These are phyloP conservation scores for Sialia sialis DNA, from an alignment of 2,113 vertebrate genomes.

Conservation along the genomic window DNA sequence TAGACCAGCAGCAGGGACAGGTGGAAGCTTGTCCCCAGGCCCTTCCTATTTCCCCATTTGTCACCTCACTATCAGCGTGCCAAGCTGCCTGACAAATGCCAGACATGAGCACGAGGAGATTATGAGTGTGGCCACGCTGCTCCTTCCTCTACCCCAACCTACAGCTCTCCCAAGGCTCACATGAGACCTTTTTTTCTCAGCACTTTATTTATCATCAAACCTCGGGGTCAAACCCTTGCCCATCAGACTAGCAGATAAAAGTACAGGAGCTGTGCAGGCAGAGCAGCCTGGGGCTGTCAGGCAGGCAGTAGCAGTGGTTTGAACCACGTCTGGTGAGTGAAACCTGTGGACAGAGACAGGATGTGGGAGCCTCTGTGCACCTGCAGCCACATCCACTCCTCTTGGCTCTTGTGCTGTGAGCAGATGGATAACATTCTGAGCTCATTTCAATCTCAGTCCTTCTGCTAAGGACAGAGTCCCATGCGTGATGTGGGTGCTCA, in stretches of 20 bases:
- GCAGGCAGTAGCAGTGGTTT: background rate
- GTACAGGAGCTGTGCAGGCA: constrained; percentile 15
- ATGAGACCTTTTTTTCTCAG: constrained; percentile 59
- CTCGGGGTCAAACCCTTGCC: constrained; percentile 70
- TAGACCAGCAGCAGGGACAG: constrained; percentile 18
- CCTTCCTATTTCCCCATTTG: constrained; percentile 60
- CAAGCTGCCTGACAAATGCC: constrained; percentile 82
- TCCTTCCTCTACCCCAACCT: constrained; percentile 63
- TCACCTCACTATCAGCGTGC: constrained; percentile 54
- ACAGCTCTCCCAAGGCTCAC: background rate
- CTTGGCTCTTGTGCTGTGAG: background rate
- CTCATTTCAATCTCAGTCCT: background rate
- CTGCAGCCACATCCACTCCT: background rate
- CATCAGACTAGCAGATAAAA: constrained; percentile 7
- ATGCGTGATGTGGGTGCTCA: fast-evolving
- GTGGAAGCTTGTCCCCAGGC: constrained; percentile 64
- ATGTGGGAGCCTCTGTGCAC: background rate
- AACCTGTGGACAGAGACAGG: background rate
- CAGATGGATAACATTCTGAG: fast-evolving
- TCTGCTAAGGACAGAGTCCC: background rate
- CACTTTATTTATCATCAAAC: constrained; percentile 70
- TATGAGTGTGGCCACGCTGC: constrained; percentile 61
- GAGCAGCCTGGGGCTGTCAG: background rate
- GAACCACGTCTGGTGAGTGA: fast-evolving
- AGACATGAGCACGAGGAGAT: constrained; percentile 72